phyloP scores from a whole-genome alignment of 2,113 vertebrate species.

The Mastomys coucha region DNA sequence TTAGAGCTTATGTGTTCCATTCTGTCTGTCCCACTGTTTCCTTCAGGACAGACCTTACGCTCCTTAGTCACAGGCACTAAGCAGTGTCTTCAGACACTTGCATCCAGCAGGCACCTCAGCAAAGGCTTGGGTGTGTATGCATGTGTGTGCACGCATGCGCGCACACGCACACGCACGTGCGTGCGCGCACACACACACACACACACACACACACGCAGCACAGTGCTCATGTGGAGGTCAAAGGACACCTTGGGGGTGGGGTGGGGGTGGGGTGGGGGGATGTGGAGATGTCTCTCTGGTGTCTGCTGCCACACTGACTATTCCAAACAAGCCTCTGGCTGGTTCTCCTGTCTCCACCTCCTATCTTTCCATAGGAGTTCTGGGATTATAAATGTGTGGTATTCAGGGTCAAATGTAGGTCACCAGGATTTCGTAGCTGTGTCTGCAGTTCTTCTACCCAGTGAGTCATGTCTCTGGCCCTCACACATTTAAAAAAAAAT shows the following conservation, averaged over 20 bases:
- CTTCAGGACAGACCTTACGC: accelerated
- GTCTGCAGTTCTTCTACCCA: too few relatives aligned
- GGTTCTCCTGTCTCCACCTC: not conserved
- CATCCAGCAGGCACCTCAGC: not conserved
- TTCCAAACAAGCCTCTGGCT: not conserved
- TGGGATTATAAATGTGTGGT: not conserved
- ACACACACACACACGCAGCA: not conserved
- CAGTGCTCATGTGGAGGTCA: not conserved
- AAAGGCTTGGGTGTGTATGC: not conserved
- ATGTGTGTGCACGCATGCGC: not conserved
- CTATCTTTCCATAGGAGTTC: not conserved
- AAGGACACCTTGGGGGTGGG: not conserved
- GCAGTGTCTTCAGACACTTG: not conserved
- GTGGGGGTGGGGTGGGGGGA: not conserved
- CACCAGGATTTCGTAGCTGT: not conserved
- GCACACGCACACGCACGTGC: too few relatives aligned
- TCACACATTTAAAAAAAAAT: not conserved
- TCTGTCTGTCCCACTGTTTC: accelerated
- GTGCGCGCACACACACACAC: not conserved
- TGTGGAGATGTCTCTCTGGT: not conserved
- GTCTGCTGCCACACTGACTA: not conserved
- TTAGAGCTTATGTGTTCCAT: not conserved
- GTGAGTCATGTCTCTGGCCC: not conserved
- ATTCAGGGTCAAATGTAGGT: not conserved
- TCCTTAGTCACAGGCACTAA: accelerated